Evolutionary conservation across 2,113 vertebrate genomes (phyloP).

Genomic region (Copsychus sechellarum): DNA sequence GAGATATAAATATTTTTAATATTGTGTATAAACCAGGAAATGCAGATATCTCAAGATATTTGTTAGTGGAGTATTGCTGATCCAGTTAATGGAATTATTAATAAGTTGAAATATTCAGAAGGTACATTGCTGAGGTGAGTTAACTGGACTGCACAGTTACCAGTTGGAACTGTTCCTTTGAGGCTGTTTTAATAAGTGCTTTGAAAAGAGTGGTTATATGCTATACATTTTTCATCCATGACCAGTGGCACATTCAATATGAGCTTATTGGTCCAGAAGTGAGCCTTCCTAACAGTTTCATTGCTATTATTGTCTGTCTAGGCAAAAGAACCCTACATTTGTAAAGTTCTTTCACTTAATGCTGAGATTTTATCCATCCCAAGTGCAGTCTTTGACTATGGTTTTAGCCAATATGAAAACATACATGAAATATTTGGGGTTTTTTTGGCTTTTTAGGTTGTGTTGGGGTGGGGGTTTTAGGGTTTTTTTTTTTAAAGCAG

Average conservation of each 20-base stretch:
- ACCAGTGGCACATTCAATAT: not conserved
- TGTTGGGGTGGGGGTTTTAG: not conserved
- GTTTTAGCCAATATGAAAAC: not conserved
- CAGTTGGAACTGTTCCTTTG: not conserved
- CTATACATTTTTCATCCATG: not conserved
- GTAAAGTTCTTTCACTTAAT: not conserved
- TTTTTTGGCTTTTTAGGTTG: not conserved
- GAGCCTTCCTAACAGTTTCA: not conserved
- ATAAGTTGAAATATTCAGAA: not conserved
- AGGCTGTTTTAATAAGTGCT: not conserved
- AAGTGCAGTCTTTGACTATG: not conserved
- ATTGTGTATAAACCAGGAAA: not conserved
- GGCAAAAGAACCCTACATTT: not conserved
- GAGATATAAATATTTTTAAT: not conserved
- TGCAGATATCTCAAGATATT: not conserved
- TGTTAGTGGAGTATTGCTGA: not conserved
- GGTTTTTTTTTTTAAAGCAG: not conserved
- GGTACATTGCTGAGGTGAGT: not conserved
- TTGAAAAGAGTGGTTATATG: not conserved
- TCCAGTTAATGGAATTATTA: not conserved
- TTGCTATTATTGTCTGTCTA: not conserved
- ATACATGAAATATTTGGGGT: accelerated
- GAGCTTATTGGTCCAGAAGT: not conserved
- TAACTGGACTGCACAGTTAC: not conserved
- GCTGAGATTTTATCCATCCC: not conserved